Conservation (phyloP, 2,113 vertebrate species). For the Vimba vimba region DNA sequence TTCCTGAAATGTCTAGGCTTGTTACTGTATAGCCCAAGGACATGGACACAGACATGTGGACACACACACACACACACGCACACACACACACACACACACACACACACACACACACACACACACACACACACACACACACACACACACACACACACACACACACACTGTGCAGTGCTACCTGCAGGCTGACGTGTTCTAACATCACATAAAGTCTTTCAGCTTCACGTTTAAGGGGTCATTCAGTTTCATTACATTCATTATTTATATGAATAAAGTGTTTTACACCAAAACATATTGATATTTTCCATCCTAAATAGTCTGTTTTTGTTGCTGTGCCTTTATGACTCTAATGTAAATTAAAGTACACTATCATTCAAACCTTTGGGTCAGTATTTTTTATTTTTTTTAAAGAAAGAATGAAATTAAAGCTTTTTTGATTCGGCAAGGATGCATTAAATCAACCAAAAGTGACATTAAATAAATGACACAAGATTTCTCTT, state of each 20-base stretch:
- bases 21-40: conserved; percentile 17
- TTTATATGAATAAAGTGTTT: background rate
- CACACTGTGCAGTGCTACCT: background rate
- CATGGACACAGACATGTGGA: conserved; percentile 22
- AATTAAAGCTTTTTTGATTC: background rate
- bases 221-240: background rate
- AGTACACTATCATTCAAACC: background rate
- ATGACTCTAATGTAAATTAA: background rate
- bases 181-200: conserved; percentile 38
- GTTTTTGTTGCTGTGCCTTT: background rate
- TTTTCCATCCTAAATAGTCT: background rate
- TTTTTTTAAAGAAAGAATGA: background rate
- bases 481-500: background rate
- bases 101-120: conserved; percentile 14
- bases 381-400: background rate
- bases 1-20: conserved; percentile 38
- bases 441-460: background rate
- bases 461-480: background rate
- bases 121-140: no score
- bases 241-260: no score
- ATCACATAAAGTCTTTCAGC: background rate
- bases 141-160: conserved; percentile 13
- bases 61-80: conserved; percentile 11
- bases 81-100: conserved; percentile 14
- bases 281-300: no score